Conservation (phyloP, 2,797 vertebrate species). For the Silurus lanzhouensis region DNA sequence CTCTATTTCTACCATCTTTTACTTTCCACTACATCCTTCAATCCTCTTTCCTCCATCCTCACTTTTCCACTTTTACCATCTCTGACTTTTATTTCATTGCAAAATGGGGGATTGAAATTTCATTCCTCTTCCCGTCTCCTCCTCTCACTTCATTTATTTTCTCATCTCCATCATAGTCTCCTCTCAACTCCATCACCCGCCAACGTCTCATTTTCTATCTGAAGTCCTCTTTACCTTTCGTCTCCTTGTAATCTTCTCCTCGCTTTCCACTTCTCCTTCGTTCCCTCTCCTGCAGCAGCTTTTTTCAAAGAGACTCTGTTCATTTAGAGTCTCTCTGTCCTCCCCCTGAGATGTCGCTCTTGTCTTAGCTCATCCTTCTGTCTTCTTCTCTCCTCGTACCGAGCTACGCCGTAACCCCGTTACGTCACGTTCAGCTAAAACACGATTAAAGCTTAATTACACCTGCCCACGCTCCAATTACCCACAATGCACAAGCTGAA, state of each 20-base stretch:
- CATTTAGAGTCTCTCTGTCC: neutral
- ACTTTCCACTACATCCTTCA: neutral
- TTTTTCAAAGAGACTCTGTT: conserved; percentile 1
- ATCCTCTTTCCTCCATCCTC: neutral
- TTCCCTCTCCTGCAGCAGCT: neutral
- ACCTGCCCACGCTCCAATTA: conserved; percentile 44
- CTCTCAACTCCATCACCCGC: conserved; percentile 5
- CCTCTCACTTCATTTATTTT: neutral
- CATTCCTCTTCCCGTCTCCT: neutral
- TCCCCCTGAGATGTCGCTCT: neutral
- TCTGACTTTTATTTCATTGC: neutral
- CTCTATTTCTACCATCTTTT: neutral
- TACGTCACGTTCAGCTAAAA: conserved; percentile 40
- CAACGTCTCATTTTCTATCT: neutral
- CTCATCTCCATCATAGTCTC: neutral
- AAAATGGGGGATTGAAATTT: neutral
- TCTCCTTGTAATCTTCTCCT: conserved; percentile 3
- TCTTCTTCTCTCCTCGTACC: neutral
- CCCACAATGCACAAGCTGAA: conserved; percentile 16
- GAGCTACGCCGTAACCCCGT: conserved; percentile 6
- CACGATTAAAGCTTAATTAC: conserved; percentile 47
- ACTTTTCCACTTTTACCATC: no score
- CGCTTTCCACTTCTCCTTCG: neutral
- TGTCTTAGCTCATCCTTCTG: neutral
- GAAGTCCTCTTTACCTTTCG: neutral